Evolutionary conservation across 2,888 invertebrate species (phyloP).

Genomic region (Plebejus argus): DNA sequence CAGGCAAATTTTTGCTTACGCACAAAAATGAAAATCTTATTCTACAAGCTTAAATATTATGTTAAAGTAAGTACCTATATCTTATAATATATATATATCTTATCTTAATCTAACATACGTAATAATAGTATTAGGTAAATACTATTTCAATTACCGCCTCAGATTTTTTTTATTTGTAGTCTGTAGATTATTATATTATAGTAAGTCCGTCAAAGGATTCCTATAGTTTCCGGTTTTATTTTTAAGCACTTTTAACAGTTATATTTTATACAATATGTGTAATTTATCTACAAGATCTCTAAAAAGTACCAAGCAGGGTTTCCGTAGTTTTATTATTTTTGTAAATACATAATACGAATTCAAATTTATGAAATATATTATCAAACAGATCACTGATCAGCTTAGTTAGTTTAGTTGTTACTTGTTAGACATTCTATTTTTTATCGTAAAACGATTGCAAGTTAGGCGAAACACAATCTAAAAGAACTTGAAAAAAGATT

Average conservation of each 20-base stretch:
- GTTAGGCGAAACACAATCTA: too few relatives aligned
- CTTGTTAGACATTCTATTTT: not conserved
- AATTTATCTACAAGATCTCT: not conserved
- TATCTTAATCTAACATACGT: not conserved
- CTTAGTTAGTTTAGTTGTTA: not conserved
- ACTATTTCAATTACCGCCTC: not conserved
- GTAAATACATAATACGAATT: not conserved
- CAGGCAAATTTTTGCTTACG: conserved; percentile 24
- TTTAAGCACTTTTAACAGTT: not conserved
- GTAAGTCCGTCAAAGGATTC: not conserved
- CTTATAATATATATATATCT: not conserved
- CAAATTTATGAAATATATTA: not conserved
- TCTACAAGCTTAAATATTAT: conserved; percentile 6
- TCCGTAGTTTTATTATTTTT: not conserved
- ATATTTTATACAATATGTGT: not conserved
- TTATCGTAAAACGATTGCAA: not conserved
- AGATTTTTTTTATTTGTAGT: not conserved
- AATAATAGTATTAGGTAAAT: not conserved
- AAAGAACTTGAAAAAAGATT: not conserved
- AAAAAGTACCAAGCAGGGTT: conserved; percentile 8
- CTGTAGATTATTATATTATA: not conserved
- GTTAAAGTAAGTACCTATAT: conserved; percentile 37
- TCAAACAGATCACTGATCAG: not conserved
- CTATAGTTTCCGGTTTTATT: not conserved
- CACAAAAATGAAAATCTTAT: conserved; percentile 22